A percentile compares a stretch with the other conserved stretches of the same genome.
phyloP scores from a whole-genome alignment of 2,113 vertebrate genomes.

The Paratilapia polleni region DNA sequence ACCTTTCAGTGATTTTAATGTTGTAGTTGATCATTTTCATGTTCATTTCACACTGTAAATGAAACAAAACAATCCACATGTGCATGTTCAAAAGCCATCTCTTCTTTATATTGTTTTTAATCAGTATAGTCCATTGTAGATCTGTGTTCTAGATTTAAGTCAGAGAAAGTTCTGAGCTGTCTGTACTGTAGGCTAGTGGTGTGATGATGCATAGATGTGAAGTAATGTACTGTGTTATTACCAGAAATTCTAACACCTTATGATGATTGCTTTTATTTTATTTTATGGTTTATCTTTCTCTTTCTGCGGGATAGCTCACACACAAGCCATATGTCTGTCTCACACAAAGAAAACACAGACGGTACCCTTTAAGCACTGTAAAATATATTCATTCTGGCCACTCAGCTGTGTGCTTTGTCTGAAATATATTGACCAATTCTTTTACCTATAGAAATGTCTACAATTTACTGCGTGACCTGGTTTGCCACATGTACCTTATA shows the following conservation, averaged over 20 bases:
- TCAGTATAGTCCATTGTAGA: background rate
- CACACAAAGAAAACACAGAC: constrained; percentile 17
- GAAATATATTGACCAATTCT: background rate
- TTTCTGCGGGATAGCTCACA: background rate
- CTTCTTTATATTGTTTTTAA: background rate
- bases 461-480: background rate
- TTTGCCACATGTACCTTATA: background rate
- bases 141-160: background rate
- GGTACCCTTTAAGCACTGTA: too few species aligned
- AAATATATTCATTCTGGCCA: too few species aligned
- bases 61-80: background rate
- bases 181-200: background rate
- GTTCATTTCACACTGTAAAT: background rate
- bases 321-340: constrained; percentile 3
- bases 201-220: background rate
- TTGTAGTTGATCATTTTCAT: background rate
- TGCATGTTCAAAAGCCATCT: background rate
- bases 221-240: background rate
- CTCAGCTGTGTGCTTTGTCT: background rate
- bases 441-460: background rate
- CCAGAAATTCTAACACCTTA: background rate
- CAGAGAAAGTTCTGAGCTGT: background rate
- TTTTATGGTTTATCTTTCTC: background rate
- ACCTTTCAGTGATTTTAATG: background rate
- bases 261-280: background rate